phyloP scores from a whole-genome alignment of 1,140 invertebrate species.

The Ericerus pela region DNA sequence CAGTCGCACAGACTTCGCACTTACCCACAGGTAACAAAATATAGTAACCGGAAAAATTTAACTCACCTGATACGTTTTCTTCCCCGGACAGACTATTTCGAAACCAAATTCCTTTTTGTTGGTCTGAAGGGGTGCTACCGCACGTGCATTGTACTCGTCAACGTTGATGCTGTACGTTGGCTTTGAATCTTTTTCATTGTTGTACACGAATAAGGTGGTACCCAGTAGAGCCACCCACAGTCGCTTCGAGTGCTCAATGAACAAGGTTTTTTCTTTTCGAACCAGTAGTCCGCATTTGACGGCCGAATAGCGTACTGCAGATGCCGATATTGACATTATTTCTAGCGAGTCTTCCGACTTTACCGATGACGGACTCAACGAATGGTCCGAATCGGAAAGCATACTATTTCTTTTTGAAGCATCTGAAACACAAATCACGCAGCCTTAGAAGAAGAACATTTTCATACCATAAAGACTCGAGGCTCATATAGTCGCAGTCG shows the following conservation, averaged over 20 bases:
- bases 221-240: constrained; percentile 20
- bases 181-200: constrained; percentile 17
- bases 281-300: constrained; percentile 18
- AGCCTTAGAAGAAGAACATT: too few species aligned
- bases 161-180: constrained; percentile 16
- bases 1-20: too few species aligned
- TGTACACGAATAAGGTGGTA: constrained; percentile 18
- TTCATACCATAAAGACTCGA: too few species aligned
- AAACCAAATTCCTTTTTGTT: constrained; percentile 20
- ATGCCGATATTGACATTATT: constrained; percentile 19
- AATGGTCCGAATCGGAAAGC: not conserved
- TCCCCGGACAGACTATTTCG: constrained; percentile 21
- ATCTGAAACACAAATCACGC: too few species aligned
- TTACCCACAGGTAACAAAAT: too few species aligned
- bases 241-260: constrained; percentile 20
- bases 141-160: constrained; percentile 19
- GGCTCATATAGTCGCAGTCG: too few species aligned
- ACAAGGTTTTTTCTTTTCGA: constrained; percentile 20
- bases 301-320: constrained; percentile 20
- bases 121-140: not conserved
- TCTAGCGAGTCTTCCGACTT: constrained; percentile 2
- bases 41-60: too few species aligned
- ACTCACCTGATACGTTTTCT: constrained; percentile 24
- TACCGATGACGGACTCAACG: constrained; percentile 1
- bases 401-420: not conserved